These are phyloP conservation scores for Thecophora atra DNA, from an alignment of 2,888 invertebrate species.

Conservation along the genomic window DNA sequence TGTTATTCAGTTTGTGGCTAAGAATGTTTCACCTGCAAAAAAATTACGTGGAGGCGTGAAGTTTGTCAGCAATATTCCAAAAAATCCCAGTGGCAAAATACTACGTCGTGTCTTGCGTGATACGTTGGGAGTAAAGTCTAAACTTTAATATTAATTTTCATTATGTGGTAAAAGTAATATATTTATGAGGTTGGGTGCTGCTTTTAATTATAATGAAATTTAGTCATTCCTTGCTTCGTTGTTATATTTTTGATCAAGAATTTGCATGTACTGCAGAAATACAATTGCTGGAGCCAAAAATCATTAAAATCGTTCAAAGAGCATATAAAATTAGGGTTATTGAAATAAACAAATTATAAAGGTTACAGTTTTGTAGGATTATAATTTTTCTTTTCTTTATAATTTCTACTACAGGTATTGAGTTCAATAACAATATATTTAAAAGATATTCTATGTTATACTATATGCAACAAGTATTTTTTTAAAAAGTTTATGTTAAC, in stretches of 20 bases:
- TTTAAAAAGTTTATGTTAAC: too few relatives aligned
- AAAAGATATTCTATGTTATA: conserved; percentile 8
- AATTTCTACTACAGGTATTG: conserved; percentile 4
- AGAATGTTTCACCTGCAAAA: conserved; percentile 76
- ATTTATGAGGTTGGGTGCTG: background rate
- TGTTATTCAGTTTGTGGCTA: conserved; percentile 69
- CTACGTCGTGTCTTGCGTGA: conserved; percentile 70
- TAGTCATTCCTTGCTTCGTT: background rate
- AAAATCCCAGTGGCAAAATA: conserved; percentile 82
- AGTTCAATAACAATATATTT: background rate
- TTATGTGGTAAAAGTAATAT: background rate
- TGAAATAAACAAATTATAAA: too few relatives aligned
- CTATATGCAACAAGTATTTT: background rate
- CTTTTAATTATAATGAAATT: background rate
- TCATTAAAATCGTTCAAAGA: too few relatives aligned
- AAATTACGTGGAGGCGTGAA: conserved; percentile 78
- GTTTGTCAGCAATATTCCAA: conserved; percentile 80
- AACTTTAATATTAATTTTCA: conserved; percentile 54
- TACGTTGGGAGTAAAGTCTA: conserved; percentile 56
- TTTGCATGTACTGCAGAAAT: too few relatives aligned
- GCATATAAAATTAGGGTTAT: too few relatives aligned
- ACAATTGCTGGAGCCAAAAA: too few relatives aligned
- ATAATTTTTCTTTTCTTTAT: conserved; percentile 6
- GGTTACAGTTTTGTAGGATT: too few relatives aligned
- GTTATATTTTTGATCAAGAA: background rate